Base-by-base conservation (phyloP, 1,140 invertebrate genomes). In the Diabrotica virgifera region DNA sequence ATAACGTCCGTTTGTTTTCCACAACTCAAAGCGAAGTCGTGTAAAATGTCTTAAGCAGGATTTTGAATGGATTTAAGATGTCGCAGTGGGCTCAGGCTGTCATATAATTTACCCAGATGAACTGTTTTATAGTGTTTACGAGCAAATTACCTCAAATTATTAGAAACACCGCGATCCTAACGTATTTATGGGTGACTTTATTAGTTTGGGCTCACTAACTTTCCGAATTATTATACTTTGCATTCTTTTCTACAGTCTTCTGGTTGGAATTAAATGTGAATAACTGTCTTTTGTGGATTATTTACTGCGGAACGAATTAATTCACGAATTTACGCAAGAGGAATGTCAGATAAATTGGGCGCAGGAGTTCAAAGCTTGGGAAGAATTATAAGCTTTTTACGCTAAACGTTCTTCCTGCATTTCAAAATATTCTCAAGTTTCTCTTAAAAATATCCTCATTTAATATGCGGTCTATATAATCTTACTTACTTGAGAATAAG, bases 51-150 rank as follows among this genome's bases (percentile, higher is more conserved):
- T 63, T 51, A 62, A 55, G 52, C 52, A 46, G 60, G 60, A 62
- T 62, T 62, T 54, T 37, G 38, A 40, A 62, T 59, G 70, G 64
- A 66, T 71, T 69, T 69, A 66, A 60, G 63, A 53, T 65, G 70
- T 69, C 67, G 64, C 55, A 53, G 51, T 56, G 52, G 53, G 68
- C 67, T 67, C 62, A 52, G 52, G 54, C 57, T 72, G 70, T 68
- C 68, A 52, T 60, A 64, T 72, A 72, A 66, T 61, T 72, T 51
- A 57, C 24, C 38, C 8, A 54, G 65, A 72, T 66, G 70, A 72
- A 70, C 68, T 72, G 70, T 72, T 72, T 72, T 70, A 72, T 72
- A 61, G 70, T 72, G 69, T 72, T 72, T 72, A 72, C 65, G 70
- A 69, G 70, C 67, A 70, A 72, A 72, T 72, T 72, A 72, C 68